Evolutionary conservation across 1,140 invertebrate species (phyloP).

Genomic region (Copidosoma floridanum): DNA sequence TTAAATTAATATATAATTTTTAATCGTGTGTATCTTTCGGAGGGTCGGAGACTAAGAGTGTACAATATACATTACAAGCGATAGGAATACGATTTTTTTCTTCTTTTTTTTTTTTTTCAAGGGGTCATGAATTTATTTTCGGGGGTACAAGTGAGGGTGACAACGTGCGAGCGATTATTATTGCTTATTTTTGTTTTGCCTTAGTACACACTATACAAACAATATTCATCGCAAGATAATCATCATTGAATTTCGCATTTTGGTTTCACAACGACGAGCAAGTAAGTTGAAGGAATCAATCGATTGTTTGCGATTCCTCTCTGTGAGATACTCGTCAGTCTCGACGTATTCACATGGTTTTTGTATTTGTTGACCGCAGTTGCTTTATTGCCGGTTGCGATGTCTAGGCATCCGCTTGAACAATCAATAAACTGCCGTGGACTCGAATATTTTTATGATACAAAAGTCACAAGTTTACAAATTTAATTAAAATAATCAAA

Average conservation of each 20-base stretch:
- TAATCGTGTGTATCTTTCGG: constrained; percentile 49
- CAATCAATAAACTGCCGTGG: not conserved
- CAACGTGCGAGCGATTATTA: constrained; percentile 37
- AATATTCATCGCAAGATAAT: too few relatives aligned
- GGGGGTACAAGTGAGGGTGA: too few relatives aligned
- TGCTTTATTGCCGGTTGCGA: not conserved
- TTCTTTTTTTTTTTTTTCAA: constrained; percentile 16
- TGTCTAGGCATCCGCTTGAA: not conserved
- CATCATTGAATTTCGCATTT: too few relatives aligned
- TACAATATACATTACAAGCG: constrained; percentile 57
- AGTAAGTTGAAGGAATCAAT: too few relatives aligned
- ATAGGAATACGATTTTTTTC: constrained; percentile 49
- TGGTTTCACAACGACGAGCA: too few relatives aligned
- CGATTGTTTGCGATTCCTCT: too few relatives aligned
- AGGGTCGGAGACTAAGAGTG: constrained; percentile 42
- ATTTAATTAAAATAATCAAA: not conserved
- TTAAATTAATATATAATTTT: constrained; percentile 58
- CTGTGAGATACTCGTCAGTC: too few relatives aligned
- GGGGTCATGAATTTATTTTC: constrained; percentile 36
- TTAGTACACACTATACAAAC: too few relatives aligned
- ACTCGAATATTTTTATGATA: not conserved
- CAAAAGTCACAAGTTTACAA: not conserved
- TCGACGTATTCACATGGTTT: too few relatives aligned
- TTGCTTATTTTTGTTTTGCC: constrained; percentile 38
- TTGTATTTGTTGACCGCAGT: too few relatives aligned